These are phyloP conservation scores for Pimpla rufipes DNA, from an alignment of 2,888 invertebrate species.

Conservation along the genomic window DNA sequence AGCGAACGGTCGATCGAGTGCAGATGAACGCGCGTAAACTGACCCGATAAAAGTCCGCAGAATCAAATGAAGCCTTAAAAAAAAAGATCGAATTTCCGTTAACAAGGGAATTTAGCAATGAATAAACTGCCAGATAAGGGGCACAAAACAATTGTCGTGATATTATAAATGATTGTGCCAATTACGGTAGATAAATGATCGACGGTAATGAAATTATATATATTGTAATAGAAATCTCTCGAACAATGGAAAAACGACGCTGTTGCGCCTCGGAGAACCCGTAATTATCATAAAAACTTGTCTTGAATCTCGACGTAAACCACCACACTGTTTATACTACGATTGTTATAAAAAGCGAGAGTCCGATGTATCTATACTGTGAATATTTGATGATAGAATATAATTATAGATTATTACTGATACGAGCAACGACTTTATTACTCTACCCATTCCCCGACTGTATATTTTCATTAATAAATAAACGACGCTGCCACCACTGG, in stretches of 20 bases:
- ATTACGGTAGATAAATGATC: slow-evolving; percentile 59
- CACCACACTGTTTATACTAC: slow-evolving; percentile 57
- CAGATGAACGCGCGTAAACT: neutral
- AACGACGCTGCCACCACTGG: neutral
- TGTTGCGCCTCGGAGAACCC: slow-evolving; percentile 8
- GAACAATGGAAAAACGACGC: slow-evolving; percentile 36
- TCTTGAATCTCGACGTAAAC: slow-evolving; percentile 52
- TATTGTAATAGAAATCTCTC: slow-evolving; percentile 49
- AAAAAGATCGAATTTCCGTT: slow-evolving; percentile 32
- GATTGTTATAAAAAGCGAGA: slow-evolving; percentile 61
- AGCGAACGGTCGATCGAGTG: neutral
- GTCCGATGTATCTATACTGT: slow-evolving; percentile 79
- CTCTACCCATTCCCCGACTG: neutral
- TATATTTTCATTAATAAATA: neutral
- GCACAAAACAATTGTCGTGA: slow-evolving; percentile 64
- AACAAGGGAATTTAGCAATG: slow-evolving; percentile 39
- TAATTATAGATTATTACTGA: slow-evolving; percentile 74
- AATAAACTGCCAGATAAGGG: slow-evolving; percentile 64
- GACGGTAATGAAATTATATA: slow-evolving; percentile 56
- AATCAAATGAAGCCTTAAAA: slow-evolving; percentile 59
- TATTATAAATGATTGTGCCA: slow-evolving; percentile 67
- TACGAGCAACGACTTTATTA: slow-evolving; percentile 42
- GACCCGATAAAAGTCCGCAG: slow-evolving; percentile 14
- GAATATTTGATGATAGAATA: slow-evolving; percentile 78
- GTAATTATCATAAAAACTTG: slow-evolving; percentile 39